Base-by-base conservation (phyloP, 2,888 invertebrate species). In the Athalia rosae region DNA sequence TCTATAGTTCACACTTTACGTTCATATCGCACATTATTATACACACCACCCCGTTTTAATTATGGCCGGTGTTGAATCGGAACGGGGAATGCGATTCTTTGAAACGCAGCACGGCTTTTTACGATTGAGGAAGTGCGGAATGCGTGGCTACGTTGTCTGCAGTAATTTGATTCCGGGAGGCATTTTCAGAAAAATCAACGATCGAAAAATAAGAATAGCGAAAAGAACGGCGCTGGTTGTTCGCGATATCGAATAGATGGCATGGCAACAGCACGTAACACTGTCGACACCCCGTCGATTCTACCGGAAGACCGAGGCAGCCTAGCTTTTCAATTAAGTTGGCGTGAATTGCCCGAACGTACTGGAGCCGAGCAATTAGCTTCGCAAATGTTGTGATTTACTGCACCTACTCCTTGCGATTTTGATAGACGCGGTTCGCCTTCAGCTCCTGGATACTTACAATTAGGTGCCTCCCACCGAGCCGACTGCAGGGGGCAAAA, bases 271-370 rank as follows among this genome's bases (percentile, higher is more conserved):
- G n/a, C 53, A 4, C 53, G 53, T 9, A n/a, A 4, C 53, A 41
- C 8, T 63, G 58, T 58, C 71, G 53, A 58, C 58, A 67, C 56
- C 58, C 43, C 58, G 58, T 71, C 45, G 43, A 9, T n/a, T 9
- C 53, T 0, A 71, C 71, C 71, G 71, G 71, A 71, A 71, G 71
- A 71, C 50, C 71, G 43, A 58, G 45, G 45, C 58, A 58, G 28
- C 15, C 58, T 58, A 58, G 56, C 58, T 71, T 71, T 71, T 71
- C 71, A 56, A 71, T 71, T 71, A 71, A 58, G 71, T 43, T 58
- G 58, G 56, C n/a, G 53, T 43, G 71, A 71, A 43, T 9, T 53
- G 43, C 45, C 43, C 28, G 41, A 41, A 45, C 56, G 58, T 45
- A 50, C 56, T 43, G 45, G 71, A 71, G 11, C 53, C 6, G 45